These are phyloP conservation scores for Chlorospingus semifuscus DNA, from an alignment of 2,797 vertebrate genomes.

Conservation along the genomic window DNA sequence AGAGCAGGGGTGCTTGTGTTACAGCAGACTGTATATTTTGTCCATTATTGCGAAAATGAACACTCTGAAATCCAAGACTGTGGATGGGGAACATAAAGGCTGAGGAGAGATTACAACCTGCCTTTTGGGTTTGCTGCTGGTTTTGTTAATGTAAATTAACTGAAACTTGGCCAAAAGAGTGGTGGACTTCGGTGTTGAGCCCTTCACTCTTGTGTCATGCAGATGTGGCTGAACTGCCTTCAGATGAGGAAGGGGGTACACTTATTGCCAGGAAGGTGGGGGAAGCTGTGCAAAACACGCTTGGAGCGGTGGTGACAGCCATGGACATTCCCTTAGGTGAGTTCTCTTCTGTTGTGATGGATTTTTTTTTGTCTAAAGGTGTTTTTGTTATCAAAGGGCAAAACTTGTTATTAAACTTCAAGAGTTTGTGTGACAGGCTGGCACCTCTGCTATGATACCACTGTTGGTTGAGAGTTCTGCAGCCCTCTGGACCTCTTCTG, in stretches of 20 bases:
- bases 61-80: background rate
- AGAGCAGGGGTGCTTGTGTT: background rate
- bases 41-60: background rate
- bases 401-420: background rate
- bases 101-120: background rate
- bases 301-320: slow-evolving; percentile 94
- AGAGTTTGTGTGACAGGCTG: background rate
- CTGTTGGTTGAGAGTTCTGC: background rate
- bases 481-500: background rate
- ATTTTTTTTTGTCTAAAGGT: background rate
- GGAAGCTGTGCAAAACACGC: slow-evolving; percentile 95
- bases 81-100: background rate
- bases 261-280: slow-evolving; percentile 96
- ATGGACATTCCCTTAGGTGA: slow-evolving; percentile 98
- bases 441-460: background rate
- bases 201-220: background rate
- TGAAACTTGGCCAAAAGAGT: background rate
- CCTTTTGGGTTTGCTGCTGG: background rate
- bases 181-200: background rate
- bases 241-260: slow-evolving; percentile 92
- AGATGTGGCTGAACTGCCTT: slow-evolving; percentile 75
- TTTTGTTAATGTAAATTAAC: background rate
- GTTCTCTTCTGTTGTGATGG: slow-evolving; percentile 12
- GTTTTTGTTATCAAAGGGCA: background rate
- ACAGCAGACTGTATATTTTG: background rate